Evolutionary conservation across 2,797 vertebrate genomes (phyloP).

Genomic region (Hypotaenidia okinawae): DNA sequence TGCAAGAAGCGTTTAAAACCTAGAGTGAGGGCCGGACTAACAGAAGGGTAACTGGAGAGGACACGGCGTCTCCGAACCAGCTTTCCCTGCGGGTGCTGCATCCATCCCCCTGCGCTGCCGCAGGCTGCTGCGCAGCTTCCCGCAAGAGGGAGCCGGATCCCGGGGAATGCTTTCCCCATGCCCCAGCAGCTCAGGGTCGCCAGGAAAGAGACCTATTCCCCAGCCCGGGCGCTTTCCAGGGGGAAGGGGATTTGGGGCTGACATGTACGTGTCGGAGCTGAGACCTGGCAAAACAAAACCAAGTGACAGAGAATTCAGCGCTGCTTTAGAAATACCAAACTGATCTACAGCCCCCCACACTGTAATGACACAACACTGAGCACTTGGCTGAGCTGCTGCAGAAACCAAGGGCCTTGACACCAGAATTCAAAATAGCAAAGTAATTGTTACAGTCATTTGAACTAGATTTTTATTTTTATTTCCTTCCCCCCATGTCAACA

Average conservation of each 20-base stretch:
- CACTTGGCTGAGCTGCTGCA: neutral
- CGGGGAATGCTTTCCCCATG: neutral
- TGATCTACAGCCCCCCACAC: neutral
- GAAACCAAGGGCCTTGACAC: neutral
- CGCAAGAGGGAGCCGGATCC: constrained; percentile 10
- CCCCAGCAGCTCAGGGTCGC: neutral
- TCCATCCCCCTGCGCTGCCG: fast-evolving
- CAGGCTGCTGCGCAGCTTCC: neutral
- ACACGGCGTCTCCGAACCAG: neutral
- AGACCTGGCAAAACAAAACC: neutral
- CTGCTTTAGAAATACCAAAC: neutral
- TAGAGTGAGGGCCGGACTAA: neutral
- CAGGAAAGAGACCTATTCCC: neutral
- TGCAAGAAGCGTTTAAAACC: neutral
- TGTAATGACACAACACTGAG: neutral
- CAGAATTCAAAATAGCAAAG: neutral
- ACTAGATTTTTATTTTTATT: neutral
- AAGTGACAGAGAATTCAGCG: neutral
- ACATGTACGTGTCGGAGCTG: neutral
- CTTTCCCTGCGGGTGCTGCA: neutral
- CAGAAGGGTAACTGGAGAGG: neutral
- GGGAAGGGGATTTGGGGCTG: too few relatives aligned
- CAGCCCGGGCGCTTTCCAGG: neutral
- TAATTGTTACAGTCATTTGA: neutral
- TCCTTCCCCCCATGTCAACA: neutral